These are phyloP conservation scores for Zeuzera pyrina DNA, from an alignment of 2,888 invertebrate genomes.

Conservation along the genomic window DNA sequence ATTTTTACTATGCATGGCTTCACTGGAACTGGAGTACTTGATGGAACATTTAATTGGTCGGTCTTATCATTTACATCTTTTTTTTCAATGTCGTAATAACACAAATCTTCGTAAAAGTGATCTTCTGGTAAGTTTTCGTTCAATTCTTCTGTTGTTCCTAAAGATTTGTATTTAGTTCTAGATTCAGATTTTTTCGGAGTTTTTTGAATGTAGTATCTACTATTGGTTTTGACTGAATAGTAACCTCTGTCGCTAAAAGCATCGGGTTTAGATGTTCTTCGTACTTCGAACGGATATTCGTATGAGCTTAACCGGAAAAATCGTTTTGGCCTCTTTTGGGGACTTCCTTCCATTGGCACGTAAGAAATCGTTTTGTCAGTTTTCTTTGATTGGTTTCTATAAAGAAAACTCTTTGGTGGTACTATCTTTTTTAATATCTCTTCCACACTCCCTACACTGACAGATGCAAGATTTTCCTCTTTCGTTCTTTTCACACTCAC, in stretches of 20 bases:
- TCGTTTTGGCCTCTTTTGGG: conserved; percentile 37
- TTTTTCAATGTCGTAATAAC: conserved; percentile 43
- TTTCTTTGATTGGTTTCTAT: conserved; percentile 44
- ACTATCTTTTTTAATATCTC: conserved; percentile 52
- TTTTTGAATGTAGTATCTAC: conserved; percentile 36
- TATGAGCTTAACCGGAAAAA: conserved; percentile 53
- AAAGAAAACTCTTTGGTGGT: conserved; percentile 61
- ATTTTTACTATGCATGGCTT: conserved; percentile 53
- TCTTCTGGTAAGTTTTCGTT: conserved; percentile 44
- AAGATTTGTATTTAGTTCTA: conserved; percentile 46
- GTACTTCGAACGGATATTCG: conserved; percentile 54
- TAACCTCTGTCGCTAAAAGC: conserved; percentile 50
- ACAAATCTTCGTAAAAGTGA: conserved; percentile 61
- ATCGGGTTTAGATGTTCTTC: conserved; percentile 41
- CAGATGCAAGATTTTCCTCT: conserved; percentile 20
- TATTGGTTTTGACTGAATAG: conserved; percentile 51
- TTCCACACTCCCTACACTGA: conserved; percentile 25
- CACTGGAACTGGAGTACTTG: conserved; percentile 10
- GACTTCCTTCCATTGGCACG: conserved; percentile 51
- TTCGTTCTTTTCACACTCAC: conserved; percentile 32
- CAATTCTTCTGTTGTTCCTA: conserved; percentile 38
- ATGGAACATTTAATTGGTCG: conserved; percentile 10
- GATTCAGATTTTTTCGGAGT: conserved; percentile 35
- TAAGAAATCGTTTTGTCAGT: conserved; percentile 44
- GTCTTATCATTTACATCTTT: conserved; percentile 16